These are phyloP conservation scores for Magallana angulata DNA, from an alignment of 1,140 invertebrate species.

Conservation along the genomic window DNA sequence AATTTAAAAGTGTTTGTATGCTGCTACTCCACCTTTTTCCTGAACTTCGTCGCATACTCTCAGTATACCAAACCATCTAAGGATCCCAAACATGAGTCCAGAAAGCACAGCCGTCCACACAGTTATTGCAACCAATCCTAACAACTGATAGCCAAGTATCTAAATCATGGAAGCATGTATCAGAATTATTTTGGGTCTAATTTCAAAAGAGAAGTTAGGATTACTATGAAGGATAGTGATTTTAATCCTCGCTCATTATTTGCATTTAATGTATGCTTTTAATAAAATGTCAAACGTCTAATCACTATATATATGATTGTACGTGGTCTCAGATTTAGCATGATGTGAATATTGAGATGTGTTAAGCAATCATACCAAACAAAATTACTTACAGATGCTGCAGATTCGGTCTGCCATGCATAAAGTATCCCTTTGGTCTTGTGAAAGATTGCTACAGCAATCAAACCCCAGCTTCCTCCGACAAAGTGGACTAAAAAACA, in stretches of 20 bases:
- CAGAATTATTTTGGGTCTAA: too few relatives aligned
- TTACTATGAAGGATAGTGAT: too few relatives aligned
- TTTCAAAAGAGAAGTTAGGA: too few relatives aligned
- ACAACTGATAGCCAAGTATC: slow-evolving; percentile 81
- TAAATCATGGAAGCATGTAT: slow-evolving; percentile 54
- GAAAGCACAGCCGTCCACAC: slow-evolving; percentile 79
- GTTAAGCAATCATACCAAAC: too few relatives aligned
- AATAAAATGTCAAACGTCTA: too few relatives aligned
- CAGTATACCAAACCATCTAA: slow-evolving; percentile 78
- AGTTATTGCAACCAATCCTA: slow-evolving; percentile 80
- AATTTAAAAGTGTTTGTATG: neutral
- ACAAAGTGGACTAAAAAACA: slow-evolving; percentile 79
- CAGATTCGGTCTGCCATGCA: slow-evolving; percentile 61
- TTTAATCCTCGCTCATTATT: too few relatives aligned
- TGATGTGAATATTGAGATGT: too few relatives aligned
- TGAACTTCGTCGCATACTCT: slow-evolving; percentile 80
- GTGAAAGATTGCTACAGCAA: slow-evolving; percentile 76
- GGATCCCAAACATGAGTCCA: slow-evolving; percentile 79
- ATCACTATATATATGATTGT: too few relatives aligned
- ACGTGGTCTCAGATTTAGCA: too few relatives aligned
- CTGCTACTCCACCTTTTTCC: slow-evolving; percentile 76
- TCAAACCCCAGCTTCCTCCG: slow-evolving; percentile 82
- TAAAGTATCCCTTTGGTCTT: slow-evolving; percentile 65
- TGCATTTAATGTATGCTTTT: too few relatives aligned
- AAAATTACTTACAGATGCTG: slow-evolving; percentile 63